Evolutionary conservation across 2,797 vertebrate genomes (phyloP).

Genomic region (Neosalanx taihuensis): DNA sequence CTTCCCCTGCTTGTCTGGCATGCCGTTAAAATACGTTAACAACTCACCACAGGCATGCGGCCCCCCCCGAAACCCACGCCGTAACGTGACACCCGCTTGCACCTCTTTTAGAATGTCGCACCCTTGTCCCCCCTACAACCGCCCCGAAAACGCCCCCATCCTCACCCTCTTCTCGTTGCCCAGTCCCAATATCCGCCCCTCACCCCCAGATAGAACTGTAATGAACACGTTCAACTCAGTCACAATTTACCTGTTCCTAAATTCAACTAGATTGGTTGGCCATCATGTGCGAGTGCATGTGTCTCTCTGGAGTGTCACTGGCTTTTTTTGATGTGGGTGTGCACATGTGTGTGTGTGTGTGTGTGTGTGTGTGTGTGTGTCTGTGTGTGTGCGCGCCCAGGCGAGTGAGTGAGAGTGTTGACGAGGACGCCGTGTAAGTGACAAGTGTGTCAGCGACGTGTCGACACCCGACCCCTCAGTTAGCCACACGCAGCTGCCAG

Average conservation of each 20-base stretch:
- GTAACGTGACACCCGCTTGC: constrained; percentile 58
- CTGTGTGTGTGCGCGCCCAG: constrained; percentile 14
- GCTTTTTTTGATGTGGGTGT: not conserved
- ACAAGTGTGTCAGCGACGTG: constrained; percentile 76
- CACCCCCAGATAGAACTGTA: not conserved
- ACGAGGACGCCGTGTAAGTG: constrained; percentile 72
- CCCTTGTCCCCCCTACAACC: constrained; percentile 28
- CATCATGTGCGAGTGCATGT: constrained; percentile 9
- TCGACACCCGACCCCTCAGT: constrained; percentile 68
- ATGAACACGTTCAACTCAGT: not conserved
- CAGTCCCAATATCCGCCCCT: not conserved
- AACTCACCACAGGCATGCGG: constrained; percentile 63
- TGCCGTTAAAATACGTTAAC: constrained; percentile 69
- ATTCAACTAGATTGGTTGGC: constrained; percentile 16
- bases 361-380: constrained; percentile 11
- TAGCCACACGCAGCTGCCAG: constrained; percentile 52
- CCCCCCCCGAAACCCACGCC: constrained; percentile 21
- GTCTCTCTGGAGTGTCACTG: too few relatives aligned
- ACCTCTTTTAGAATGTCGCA: constrained; percentile 64
- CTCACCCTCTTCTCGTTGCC: not conserved
- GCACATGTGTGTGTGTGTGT: not conserved
- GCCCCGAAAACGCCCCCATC: not conserved
- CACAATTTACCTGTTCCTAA: not conserved
- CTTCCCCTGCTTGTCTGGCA: constrained; percentile 63
- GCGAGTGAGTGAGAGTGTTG: constrained; percentile 61